Base-by-base conservation (phyloP, 37 sponge, comb jelly and placozoan genomes). In the Axinella damicornis region DNA sequence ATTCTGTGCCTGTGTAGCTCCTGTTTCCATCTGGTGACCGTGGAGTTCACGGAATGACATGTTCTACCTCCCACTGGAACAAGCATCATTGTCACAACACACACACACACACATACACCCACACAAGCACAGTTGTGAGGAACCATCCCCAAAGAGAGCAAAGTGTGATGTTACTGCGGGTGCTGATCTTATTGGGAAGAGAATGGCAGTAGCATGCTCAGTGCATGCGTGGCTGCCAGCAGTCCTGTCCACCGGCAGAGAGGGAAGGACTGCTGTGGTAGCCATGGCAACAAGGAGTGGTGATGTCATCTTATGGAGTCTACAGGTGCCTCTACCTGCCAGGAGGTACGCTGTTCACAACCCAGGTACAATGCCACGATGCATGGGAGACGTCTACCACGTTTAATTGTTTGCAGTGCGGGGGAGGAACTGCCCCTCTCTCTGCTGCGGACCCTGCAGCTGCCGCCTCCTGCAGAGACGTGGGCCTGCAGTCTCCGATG, bases 221-320 rank as follows among this genome's bases (percentile, higher is more conserved):
- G 63, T 5, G 4, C 24, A 28, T n/a, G 27, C 27, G 13, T 62
- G 63, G 24, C 27, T 62, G 24, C 63, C 24, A 28, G 13, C 63
- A 28, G 4, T n/a, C 5, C 27, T 62, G 27, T 5, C 24, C 5
- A 13, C 24, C 24, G 11, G 27, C 5, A 13, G 63, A 28, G 57
- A 32, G 12, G 70, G 54, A 41, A 58, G 67, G 31, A 52, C 69
- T 32, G 81, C 69, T 28, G 35, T 80, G 39, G 34, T 80, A 55
- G 69, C 81, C 57, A 69, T 80, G 67, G 81, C 81, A 69, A 80
- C 81, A 1, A 68, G 81, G 35, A 68, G 53, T 56, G 66, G 79
- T 40, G 22, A 33, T 28, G 67, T 80, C 54, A 41, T 37, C 27
- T 33, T 80, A 27, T 27, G 68, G 21, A 69, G 54, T 2, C 36